Evolutionary conservation across 2,888 invertebrate genomes (phyloP).

Genomic region (Harpagoxenus sublaevis): DNA sequence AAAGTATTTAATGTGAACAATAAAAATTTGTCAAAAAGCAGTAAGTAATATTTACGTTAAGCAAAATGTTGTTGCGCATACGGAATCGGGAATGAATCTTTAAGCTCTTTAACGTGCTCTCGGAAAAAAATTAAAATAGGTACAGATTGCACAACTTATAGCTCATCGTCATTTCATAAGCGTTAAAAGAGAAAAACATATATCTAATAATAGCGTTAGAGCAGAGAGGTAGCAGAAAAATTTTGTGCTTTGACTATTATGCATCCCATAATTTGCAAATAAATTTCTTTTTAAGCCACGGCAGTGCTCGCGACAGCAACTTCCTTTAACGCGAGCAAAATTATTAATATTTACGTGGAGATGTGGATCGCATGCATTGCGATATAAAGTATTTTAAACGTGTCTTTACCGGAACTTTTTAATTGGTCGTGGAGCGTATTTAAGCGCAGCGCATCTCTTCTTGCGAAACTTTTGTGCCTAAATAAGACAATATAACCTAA

Average conservation of each 20-base stretch:
- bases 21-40: neutral
- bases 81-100: neutral
- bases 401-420: neutral
- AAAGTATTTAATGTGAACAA: neutral
- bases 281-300: neutral
- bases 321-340: neutral
- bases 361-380: neutral
- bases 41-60: neutral
- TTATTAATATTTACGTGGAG: slow-evolving; percentile 24
- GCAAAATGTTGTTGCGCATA: neutral
- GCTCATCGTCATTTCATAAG: neutral
- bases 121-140: neutral
- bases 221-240: neutral
- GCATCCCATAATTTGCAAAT: neutral
- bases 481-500: neutral
- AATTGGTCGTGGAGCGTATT: slow-evolving; percentile 7
- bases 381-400: neutral
- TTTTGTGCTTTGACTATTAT: slow-evolving; percentile 11
- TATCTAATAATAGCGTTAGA: neutral
- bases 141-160: neutral
- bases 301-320: neutral
- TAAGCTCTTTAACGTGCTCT: neutral
- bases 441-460: neutral
- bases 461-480: neutral
- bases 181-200: neutral